Evolutionary conservation across 1,140 invertebrate species (phyloP).

Genomic region (Bombus impatiens): DNA sequence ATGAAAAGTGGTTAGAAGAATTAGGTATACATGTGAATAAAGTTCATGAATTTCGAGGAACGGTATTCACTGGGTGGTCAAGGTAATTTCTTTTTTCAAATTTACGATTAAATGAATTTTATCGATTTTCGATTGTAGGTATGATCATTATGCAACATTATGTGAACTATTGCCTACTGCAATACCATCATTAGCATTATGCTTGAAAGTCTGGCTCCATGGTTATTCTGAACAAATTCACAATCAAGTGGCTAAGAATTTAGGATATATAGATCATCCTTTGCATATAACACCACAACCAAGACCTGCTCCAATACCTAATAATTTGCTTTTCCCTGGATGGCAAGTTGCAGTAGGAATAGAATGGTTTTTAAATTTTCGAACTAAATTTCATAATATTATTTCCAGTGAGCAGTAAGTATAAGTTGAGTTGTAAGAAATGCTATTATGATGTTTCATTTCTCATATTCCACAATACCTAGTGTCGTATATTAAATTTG

Average conservation of each 20-base stretch:
- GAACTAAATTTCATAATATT: conserved; percentile 82
- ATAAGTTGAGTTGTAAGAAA: background rate
- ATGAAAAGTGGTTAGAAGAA: conserved; percentile 86
- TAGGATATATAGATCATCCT: conserved; percentile 82
- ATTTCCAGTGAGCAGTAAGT: conserved; percentile 86
- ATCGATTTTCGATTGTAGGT: conserved; percentile 82
- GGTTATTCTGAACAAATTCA: conserved; percentile 81
- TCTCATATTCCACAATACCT: background rate
- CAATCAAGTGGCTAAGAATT: conserved; percentile 80
- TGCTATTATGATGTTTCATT: background rate
- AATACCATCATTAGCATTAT: conserved; percentile 89
- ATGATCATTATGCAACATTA: conserved; percentile 95
- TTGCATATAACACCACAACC: conserved; percentile 78
- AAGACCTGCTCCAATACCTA: conserved; percentile 81
- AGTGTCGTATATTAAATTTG: background rate
- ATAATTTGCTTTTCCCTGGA: conserved; percentile 84
- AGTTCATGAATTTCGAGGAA: conserved; percentile 84
- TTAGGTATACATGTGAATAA: conserved; percentile 82
- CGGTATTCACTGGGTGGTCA: conserved; percentile 91
- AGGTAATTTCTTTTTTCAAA: conserved; percentile 79
- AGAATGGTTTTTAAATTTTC: conserved; percentile 84
- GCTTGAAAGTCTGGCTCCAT: conserved; percentile 84
- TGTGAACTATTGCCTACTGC: conserved; percentile 95
- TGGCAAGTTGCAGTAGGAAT: conserved; percentile 84
- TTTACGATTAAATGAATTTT: background rate